phyloP scores from a whole-genome alignment of 2,797 vertebrate species.

The Leptatherina wallacei region DNA sequence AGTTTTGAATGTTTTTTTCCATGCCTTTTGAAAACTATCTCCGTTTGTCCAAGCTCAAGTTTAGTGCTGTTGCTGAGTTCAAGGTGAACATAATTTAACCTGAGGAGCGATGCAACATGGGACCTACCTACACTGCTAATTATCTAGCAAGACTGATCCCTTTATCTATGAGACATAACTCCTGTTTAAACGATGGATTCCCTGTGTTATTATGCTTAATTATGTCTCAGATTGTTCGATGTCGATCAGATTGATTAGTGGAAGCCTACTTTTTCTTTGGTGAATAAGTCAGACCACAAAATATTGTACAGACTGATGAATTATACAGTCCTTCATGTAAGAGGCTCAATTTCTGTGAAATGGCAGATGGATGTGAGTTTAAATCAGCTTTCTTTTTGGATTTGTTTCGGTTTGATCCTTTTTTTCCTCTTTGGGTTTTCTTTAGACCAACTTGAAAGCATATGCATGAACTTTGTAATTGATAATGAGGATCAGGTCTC shows the following conservation, averaged over 20 bases:
- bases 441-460: not conserved
- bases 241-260: not conserved
- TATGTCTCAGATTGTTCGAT: constrained; percentile 20
- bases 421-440: not conserved
- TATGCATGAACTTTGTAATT: constrained; percentile 27
- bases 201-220: constrained; percentile 27
- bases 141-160: not conserved
- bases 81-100: not conserved
- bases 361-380: not conserved
- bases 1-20: not conserved
- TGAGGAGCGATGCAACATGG: not conserved
- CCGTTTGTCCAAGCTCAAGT: not conserved
- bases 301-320: constrained; percentile 43
- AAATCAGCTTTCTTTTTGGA: not conserved
- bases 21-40: not conserved
- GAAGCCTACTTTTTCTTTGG: constrained; percentile 26
- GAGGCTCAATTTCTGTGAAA: constrained; percentile 18
- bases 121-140: not conserved
- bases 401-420: not conserved
- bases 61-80: not conserved
- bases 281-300: constrained; percentile 47
- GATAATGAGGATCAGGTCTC: constrained; percentile 47
- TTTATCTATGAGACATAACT: not conserved
- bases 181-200: constrained; percentile 41
- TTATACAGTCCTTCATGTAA: constrained; percentile 31